These are phyloP conservation scores for Nothobranchius kuhntae DNA, from an alignment of 2,113 vertebrate species.

Conservation along the genomic window DNA sequence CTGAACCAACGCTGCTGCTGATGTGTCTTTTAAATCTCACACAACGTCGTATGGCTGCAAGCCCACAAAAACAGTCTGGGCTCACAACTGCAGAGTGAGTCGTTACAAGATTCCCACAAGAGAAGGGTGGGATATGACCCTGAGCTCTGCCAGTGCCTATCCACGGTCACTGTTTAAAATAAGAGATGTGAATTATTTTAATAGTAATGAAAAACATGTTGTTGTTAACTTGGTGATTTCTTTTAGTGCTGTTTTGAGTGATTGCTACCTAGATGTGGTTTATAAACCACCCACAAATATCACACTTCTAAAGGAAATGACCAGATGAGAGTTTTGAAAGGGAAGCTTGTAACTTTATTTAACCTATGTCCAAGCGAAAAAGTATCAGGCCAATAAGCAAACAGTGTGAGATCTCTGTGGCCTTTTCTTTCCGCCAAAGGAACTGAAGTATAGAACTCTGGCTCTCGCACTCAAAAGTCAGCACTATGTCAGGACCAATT, in stretches of 20 bases:
- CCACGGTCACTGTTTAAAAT: slow-evolving; percentile 16
- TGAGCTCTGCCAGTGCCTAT: slow-evolving; percentile 1
- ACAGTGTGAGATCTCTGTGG: slow-evolving; percentile 1
- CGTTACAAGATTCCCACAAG: slow-evolving; percentile 36
- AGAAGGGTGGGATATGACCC: slow-evolving; percentile 33
- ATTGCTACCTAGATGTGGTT: slow-evolving; percentile 21
- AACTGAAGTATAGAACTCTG: too few relatives aligned
- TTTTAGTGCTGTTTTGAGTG: neutral
- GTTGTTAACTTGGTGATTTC: neutral
- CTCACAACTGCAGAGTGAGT: slow-evolving; percentile 29
- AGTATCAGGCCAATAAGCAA: slow-evolving; percentile 8
- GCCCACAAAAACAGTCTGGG: slow-evolving; percentile 25
- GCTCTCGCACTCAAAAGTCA: too few relatives aligned
- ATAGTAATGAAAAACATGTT: neutral
- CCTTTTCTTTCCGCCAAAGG: too few relatives aligned
- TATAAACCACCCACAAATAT: slow-evolving; percentile 10
- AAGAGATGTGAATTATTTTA: neutral
- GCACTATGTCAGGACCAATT: too few relatives aligned
- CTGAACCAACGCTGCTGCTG: slow-evolving; percentile 6
- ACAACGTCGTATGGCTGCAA: slow-evolving; percentile 34
- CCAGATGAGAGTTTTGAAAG: slow-evolving; percentile 22
- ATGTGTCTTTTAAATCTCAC: slow-evolving; percentile 37
- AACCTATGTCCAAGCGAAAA: slow-evolving; percentile 25
- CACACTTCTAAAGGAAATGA: neutral
- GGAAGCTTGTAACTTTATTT: slow-evolving; percentile 38